phyloP scores from a whole-genome alignment of 2,888 invertebrate genomes.

The Parthenolecanium corni region DNA sequence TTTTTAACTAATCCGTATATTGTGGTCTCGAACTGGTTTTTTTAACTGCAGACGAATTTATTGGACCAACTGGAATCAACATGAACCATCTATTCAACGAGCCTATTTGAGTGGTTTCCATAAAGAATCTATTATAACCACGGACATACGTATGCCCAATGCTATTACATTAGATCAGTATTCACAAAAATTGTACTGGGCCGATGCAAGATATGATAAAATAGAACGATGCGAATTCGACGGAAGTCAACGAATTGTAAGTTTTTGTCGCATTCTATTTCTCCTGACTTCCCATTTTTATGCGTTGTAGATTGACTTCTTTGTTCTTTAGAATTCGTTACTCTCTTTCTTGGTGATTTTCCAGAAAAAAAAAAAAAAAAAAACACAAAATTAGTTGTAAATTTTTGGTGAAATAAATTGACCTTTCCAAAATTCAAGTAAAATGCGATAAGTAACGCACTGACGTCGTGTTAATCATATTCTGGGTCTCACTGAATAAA shows the following conservation, averaged over 20 bases:
- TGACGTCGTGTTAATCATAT: background rate
- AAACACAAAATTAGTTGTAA: no score
- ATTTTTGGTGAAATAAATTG: no score
- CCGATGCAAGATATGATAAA: constrained; percentile 72
- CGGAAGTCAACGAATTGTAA: constrained; percentile 58
- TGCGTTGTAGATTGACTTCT: no score
- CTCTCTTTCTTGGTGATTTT: no score
- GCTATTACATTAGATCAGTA: constrained; percentile 65
- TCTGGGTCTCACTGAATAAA: no score
- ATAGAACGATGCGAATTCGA: constrained; percentile 71
- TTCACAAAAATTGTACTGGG: constrained; percentile 69
- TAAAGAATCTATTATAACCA: constrained; percentile 57
- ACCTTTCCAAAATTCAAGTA: background rate
- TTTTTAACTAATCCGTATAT: background rate
- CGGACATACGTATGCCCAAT: constrained; percentile 76
- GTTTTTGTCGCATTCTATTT: constrained; percentile 37
- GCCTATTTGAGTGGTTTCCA: constrained; percentile 56
- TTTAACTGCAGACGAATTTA: constrained; percentile 49
- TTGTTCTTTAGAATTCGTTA: no score
- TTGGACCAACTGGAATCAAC: constrained; percentile 85
- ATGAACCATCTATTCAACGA: constrained; percentile 67
- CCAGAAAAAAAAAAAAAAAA: no score
- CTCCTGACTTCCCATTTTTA: background rate
- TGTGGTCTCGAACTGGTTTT: background rate
- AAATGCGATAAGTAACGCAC: background rate